phyloP scores from a whole-genome alignment of 2,113 vertebrate genomes.

The Silurus asotus region DNA sequence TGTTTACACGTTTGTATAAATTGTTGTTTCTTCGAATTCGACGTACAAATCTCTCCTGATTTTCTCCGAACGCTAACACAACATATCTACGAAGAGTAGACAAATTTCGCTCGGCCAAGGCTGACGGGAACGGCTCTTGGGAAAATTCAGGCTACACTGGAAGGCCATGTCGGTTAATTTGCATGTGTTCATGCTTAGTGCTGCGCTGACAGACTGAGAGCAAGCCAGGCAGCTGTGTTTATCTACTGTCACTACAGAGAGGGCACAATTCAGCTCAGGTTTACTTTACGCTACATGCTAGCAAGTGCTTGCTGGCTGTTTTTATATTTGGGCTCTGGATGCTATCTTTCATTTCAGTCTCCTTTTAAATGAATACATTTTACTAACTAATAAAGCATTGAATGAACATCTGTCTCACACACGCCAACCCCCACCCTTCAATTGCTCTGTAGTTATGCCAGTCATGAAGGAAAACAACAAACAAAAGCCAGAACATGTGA shows the following conservation, averaged over 20 bases:
- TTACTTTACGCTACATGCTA: not conserved
- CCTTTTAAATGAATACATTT: not conserved
- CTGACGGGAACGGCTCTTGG: not conserved
- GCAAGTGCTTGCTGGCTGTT: not conserved
- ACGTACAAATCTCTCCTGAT: not conserved
- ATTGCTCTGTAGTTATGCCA: not conserved
- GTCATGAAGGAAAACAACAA: not conserved
- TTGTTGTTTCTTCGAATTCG: not conserved
- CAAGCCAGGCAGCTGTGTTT: slow-evolving; percentile 70
- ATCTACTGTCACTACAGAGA: slow-evolving; percentile 56
- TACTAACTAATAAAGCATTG: not conserved
- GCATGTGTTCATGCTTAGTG: slow-evolving; percentile 27
- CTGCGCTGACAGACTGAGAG: slow-evolving; percentile 36
- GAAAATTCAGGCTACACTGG: not conserved
- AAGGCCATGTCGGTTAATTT: not conserved
- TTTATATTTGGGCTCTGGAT: not conserved
- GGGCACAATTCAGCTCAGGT: not conserved
- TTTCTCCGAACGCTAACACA: not conserved
- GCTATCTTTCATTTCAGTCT: not conserved
- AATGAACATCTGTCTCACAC: not conserved
- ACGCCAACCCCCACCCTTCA: not conserved
- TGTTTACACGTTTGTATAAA: slow-evolving; percentile 21
- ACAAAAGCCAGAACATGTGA: not conserved
- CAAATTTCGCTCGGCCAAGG: not conserved
- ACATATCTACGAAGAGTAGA: not conserved